A percentile compares a stretch with the other conserved stretches of the same genome.
Conservation (phyloP, 2,113 vertebrate species). For the Crotalus viridis region DNA sequence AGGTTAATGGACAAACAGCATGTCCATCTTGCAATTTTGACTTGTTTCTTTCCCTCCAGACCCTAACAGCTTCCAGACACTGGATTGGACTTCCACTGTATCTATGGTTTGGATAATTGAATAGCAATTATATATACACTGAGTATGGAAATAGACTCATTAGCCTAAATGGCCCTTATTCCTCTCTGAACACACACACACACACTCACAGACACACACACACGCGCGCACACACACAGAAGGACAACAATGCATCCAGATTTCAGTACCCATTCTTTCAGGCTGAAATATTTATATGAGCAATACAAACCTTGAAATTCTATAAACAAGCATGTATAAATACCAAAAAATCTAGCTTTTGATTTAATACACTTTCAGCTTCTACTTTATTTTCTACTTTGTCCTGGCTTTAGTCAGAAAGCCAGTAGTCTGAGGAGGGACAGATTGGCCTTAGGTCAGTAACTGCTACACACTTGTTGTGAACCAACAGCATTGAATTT, state of each 20-base stretch:
- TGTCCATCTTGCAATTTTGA: not conserved
- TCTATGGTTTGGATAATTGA: not conserved
- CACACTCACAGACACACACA: not conserved
- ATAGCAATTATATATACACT: not conserved
- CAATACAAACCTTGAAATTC: not conserved
- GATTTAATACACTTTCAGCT: not conserved
- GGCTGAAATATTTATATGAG: not conserved
- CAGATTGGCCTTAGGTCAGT: not conserved
- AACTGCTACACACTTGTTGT: not conserved
- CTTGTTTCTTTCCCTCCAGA: not conserved
- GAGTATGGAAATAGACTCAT: not conserved
- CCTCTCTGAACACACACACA: not conserved
- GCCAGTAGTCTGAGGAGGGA: not conserved
- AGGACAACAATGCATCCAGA: not conserved
- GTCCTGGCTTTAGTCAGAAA: not conserved
- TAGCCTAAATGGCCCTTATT: not conserved
- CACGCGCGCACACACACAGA: not conserved
- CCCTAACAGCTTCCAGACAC: not conserved
- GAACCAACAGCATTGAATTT: not conserved
- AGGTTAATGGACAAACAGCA: not conserved
- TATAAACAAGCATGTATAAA: not conserved
- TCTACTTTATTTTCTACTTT: not conserved
- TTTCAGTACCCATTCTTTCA: not conserved
- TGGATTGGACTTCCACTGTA: not conserved
- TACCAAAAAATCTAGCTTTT: not conserved